A percentile compares a stretch with the other conserved stretches of the same genome.
Conservation (phyloP, 2,113 vertebrate species). For the Variabilichromis moorii region DNA sequence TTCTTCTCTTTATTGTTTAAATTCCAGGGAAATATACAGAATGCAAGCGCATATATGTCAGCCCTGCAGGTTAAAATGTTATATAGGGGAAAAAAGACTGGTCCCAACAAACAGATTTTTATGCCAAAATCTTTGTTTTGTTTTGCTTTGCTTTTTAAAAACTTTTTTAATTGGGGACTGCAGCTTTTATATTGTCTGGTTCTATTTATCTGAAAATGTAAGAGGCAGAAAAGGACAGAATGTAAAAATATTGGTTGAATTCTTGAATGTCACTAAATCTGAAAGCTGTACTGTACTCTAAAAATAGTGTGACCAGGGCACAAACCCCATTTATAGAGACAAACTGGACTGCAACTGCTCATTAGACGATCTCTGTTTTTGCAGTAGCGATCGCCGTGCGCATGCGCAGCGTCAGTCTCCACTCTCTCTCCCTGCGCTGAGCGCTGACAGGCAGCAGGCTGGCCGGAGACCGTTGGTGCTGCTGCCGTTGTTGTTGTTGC, state of each 20-base stretch:
- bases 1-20: neutral
- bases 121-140: neutral
- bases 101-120: neutral
- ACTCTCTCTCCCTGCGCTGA: neutral
- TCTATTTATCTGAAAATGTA: neutral
- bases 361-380: conserved; percentile 38
- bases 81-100: neutral
- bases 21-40: neutral
- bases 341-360: neutral
- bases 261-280: neutral
- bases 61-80: neutral
- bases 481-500: neutral
- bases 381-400: neutral
- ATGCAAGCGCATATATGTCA: neutral
- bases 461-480: neutral
- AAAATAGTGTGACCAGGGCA: neutral
- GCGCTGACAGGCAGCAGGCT: conserved; percentile 8
- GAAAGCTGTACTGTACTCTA: neutral
- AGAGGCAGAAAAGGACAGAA: neutral
- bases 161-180: rapidly evolving
- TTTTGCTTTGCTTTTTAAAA: neutral
- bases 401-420: conserved; percentile 22
- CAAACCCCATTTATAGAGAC: neutral
- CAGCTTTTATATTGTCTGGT: neutral
- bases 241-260: rapidly evolving